Base-by-base conservation (phyloP, 2,888 invertebrate species). In the Acleris cristana region DNA sequence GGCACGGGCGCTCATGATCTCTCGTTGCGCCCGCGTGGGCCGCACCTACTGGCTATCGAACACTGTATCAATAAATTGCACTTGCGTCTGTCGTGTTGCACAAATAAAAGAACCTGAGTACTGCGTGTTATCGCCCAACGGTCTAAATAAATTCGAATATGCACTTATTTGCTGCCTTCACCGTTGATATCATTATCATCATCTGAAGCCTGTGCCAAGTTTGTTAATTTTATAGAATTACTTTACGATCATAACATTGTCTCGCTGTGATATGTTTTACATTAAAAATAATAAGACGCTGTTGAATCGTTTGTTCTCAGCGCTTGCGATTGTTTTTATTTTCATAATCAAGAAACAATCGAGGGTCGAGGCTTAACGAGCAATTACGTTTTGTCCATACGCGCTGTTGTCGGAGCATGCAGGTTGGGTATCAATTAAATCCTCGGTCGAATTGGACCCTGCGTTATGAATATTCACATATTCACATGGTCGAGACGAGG, bases 1-100 rank as follows among this genome's bases (percentile, higher is more conserved):
- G 75, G 75, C 74, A 72, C 72, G 66, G 65, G 79, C 76, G 80
- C 78, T 76, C 81, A 74, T 74, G 77, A 79, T 81, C 80, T 84
- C 81, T 81, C 82, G 81, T 85, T 83, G 80, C 75, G 72, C 69
- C 73, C 79, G 89, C 92, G 92, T 91, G 90, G 90, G 90, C 76
- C 76, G 90, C 78, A 82, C 84, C 90, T 90, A 87, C 90, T 89
- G 90, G 86, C 82, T 91, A 92, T 92, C 91, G 85, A 82, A 81
- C 83, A 83, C 87, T 80, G 87, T 84, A 88, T 88, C 89, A 90
- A 92, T 92, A 92, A 92, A 92, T 92, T 92, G 88, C 85, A 88
- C 87, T 88, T 87, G 88, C 84, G 84, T 86, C 84, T 78, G 84
- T 85, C 86, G 84, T 87, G 86, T 87, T 82, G 82, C 75, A 81